These are phyloP conservation scores for Protodeltote pygarga DNA, from an alignment of 2,888 invertebrate species.

Conservation along the genomic window DNA sequence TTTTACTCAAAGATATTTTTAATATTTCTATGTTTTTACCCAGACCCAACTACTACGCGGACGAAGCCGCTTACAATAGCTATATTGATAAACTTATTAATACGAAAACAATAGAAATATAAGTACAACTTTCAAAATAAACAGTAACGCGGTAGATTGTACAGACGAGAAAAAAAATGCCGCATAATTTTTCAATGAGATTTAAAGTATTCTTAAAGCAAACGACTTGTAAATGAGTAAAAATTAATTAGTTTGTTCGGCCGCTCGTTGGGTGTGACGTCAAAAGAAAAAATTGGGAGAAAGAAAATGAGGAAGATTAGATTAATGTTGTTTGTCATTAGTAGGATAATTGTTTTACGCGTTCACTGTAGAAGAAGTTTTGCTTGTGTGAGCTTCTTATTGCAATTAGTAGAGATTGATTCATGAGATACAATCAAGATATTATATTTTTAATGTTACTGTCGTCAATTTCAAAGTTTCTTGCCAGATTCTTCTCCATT, in stretches of 20 bases:
- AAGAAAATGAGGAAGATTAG: slow-evolving; percentile 58
- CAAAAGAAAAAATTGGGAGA: slow-evolving; percentile 63
- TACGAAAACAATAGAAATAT: too few species aligned
- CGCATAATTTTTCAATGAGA: slow-evolving; percentile 53
- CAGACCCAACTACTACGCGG: too few species aligned
- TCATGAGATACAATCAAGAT: background rate
- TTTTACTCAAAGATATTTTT: too few species aligned
- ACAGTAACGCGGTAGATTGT: too few species aligned
- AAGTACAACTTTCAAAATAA: too few species aligned
- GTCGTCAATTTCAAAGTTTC: too few species aligned
- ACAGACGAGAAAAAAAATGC: slow-evolving; percentile 36
- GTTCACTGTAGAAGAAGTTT: slow-evolving; percentile 35
- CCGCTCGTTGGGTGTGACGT: slow-evolving; percentile 59
- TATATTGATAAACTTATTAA: too few species aligned
- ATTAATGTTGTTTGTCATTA: slow-evolving; percentile 62
- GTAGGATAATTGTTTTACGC: slow-evolving; percentile 51
- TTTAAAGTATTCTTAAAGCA: slow-evolving; percentile 49
- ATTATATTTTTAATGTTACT: too few species aligned
- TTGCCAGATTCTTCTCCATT: too few species aligned
- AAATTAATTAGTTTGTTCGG: slow-evolving; percentile 74
- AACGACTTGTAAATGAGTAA: slow-evolving; percentile 75
- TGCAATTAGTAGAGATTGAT: slow-evolving; percentile 31
- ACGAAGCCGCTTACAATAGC: too few species aligned
- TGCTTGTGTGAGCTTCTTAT: slow-evolving; percentile 26
- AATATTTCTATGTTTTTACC: too few species aligned